phyloP scores from a whole-genome alignment of 2,797 vertebrate genomes.

The Masticophis lateralis region DNA sequence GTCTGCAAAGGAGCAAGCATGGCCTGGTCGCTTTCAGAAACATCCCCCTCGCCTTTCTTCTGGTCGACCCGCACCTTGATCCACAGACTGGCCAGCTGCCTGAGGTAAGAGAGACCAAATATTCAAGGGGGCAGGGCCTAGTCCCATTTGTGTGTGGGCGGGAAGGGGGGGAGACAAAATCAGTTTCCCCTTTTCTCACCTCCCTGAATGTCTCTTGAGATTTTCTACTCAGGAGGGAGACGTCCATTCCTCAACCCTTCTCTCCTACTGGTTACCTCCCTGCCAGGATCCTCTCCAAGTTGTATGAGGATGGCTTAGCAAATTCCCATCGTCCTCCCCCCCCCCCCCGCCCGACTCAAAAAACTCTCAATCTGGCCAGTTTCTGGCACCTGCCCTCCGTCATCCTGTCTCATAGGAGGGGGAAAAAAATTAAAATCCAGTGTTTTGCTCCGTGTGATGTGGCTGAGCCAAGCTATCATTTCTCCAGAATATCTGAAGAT shows the following conservation, averaged over 20 bases:
- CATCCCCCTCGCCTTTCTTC: conserved; percentile 54
- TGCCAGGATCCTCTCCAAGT: not conserved
- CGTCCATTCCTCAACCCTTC: not conserved
- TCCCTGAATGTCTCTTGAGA: not conserved
- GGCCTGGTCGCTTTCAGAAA: conserved; percentile 52
- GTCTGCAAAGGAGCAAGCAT: conserved; percentile 20
- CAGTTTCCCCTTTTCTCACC: not conserved
- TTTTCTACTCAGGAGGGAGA: not conserved
- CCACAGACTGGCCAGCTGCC: conserved; percentile 27
- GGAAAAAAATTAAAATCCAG: not conserved
- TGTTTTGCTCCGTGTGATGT: not conserved
- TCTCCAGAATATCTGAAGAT: not conserved
- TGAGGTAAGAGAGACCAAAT: conserved; percentile 49
- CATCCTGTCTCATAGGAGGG: not conserved
- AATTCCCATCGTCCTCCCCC: not conserved
- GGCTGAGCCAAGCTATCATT: not conserved
- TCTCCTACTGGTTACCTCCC: not conserved
- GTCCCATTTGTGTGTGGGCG: not conserved
- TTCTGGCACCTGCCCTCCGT: not conserved
- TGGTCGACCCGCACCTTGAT: conserved; percentile 29
- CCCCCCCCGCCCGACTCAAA: not conserved
- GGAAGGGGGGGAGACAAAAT: too few species aligned
- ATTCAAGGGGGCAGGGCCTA: too few species aligned
- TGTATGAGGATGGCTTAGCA: not conserved
- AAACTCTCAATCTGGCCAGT: not conserved